phyloP scores from a whole-genome alignment of 1,140 invertebrate genomes.

The Notospermus geniculatus region DNA sequence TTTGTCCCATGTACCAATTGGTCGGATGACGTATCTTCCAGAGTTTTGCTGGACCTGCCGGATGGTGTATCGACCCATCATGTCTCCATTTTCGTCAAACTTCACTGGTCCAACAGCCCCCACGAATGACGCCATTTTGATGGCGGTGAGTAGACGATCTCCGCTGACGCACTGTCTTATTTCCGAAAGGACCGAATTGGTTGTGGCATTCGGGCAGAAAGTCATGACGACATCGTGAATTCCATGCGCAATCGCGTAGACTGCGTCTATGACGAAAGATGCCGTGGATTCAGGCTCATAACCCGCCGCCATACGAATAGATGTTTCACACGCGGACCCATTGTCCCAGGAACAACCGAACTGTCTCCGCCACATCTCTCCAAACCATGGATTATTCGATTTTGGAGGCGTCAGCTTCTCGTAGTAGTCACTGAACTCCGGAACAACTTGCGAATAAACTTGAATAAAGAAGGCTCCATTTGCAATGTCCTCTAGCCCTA shows the following conservation, averaged over 20 bases:
- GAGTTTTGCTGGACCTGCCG: no score
- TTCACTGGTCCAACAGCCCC: slow-evolving; percentile 31
- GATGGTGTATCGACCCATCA: slow-evolving; percentile 27
- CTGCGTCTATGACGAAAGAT: slow-evolving; percentile 80
- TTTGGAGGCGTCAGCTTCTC: background rate
- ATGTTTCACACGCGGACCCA: background rate
- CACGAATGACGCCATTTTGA: slow-evolving; percentile 27
- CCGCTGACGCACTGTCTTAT: slow-evolving; percentile 27
- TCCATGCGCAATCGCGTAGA: slow-evolving; percentile 78
- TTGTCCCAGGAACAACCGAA: background rate
- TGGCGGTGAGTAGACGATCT: slow-evolving; percentile 21
- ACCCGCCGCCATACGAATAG: background rate
- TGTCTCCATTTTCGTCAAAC: slow-evolving; percentile 39
- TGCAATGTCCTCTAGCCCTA: slow-evolving; percentile 65
- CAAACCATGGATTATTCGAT: background rate
- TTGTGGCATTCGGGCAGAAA: background rate
- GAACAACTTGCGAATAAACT: slow-evolving; percentile 44
- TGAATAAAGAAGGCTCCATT: slow-evolving; percentile 73
- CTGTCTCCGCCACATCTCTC: background rate
- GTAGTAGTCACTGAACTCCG: slow-evolving; percentile 35
- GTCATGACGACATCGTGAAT: slow-evolving; percentile 56
- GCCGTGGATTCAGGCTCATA: slow-evolving; percentile 52
- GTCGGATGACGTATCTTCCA: no score
- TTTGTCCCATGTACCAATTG: no score
- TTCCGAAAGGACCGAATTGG: background rate